Evolutionary conservation across 2,888 invertebrate genomes (phyloP).

Genomic region (Siphlonurus alternatus): DNA sequence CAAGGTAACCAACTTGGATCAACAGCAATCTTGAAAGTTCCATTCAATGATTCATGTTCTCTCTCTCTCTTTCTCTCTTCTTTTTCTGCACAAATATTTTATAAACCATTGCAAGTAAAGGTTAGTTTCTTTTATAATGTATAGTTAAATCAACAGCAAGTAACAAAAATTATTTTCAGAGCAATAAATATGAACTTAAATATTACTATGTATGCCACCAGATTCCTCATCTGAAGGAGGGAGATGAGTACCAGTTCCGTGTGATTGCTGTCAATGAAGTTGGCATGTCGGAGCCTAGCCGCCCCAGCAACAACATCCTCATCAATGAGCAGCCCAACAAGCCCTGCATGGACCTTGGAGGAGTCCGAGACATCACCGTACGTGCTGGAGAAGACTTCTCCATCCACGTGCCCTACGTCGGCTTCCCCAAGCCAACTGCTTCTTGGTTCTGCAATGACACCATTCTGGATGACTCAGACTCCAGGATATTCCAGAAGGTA

Average conservation of each 20-base stretch:
- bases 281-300: constrained; percentile 67
- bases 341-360: constrained; percentile 87
- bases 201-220: too few species aligned
- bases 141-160: too few species aligned
- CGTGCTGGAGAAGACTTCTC: constrained; percentile 96
- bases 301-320: constrained; percentile 57
- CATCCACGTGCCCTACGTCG: constrained; percentile 88
- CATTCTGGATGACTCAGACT: constrained; percentile 56
- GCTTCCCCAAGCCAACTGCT: constrained; percentile 90
- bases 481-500: constrained; percentile 54
- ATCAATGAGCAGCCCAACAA: constrained; percentile 90
- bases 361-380: constrained; percentile 88
- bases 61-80: too few species aligned
- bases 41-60: too few species aligned
- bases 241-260: constrained; percentile 89
- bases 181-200: background rate
- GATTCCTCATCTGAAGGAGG: constrained; percentile 72
- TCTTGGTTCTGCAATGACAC: constrained; percentile 83
- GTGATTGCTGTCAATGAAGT: constrained; percentile 86
- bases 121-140: background rate
- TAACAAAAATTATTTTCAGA: too few species aligned
- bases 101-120: background rate
- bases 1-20: constrained; percentile 32
- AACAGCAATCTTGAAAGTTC: background rate
- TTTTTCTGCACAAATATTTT: background rate